phyloP scores from a whole-genome alignment of 2,888 invertebrate species.

The Drosophila kokeensis region DNA sequence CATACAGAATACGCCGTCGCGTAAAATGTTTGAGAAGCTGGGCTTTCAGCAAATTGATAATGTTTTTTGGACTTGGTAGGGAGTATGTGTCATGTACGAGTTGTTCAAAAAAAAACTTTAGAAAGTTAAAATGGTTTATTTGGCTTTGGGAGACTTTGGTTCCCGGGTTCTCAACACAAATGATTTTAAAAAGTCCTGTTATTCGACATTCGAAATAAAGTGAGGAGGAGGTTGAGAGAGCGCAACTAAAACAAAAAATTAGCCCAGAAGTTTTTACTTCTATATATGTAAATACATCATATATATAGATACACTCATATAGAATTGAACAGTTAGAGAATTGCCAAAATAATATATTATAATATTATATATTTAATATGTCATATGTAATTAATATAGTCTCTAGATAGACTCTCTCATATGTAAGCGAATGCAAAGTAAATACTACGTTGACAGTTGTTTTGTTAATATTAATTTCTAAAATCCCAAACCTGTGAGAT shows the following conservation, averaged over 20 bases:
- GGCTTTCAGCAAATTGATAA: conserved; percentile 76
- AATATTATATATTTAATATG: background rate
- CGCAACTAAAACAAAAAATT: background rate
- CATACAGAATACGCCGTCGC: conserved; percentile 66
- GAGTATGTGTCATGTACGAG: background rate
- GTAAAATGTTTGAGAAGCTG: conserved; percentile 79
- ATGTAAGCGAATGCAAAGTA: background rate
- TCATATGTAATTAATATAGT: background rate
- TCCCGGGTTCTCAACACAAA: background rate
- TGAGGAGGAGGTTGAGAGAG: background rate
- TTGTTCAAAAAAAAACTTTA: background rate
- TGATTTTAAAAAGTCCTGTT: background rate
- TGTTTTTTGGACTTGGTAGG: conserved; percentile 61
- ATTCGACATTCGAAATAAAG: background rate
- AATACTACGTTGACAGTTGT: background rate
- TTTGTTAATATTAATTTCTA: background rate
- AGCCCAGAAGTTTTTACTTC: background rate
- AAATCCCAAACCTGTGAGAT: background rate
- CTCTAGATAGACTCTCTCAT: background rate
- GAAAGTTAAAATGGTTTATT: background rate
- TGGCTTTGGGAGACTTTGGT: background rate
- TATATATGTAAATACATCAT: background rate
- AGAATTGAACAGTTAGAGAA: background rate
- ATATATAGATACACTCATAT: background rate
- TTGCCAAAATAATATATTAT: background rate